Evolutionary conservation across 2,888 invertebrate species (phyloP).

Genomic region (Scelioninae gen. 1): DNA sequence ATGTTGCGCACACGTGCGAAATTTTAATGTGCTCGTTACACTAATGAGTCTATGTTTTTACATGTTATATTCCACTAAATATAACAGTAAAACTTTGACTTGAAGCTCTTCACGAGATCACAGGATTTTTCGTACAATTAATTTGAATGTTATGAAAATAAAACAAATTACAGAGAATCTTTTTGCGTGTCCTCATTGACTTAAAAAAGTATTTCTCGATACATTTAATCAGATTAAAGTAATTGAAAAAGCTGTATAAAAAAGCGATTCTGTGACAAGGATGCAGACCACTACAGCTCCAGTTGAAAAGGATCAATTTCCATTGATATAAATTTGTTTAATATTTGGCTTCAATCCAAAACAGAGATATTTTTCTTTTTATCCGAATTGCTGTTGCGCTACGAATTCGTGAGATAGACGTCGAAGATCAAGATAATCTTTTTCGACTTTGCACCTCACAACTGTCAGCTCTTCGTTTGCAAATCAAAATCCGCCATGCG

Average conservation of each 20-base stretch:
- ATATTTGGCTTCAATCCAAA: slow-evolving; percentile 40
- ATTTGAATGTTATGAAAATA: too few relatives aligned
- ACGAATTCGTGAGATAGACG: slow-evolving; percentile 45
- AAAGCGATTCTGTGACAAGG: not conserved
- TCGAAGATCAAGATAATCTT: slow-evolving; percentile 60
- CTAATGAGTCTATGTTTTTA: slow-evolving; percentile 37
- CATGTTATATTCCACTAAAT: too few relatives aligned
- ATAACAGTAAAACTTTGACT: too few relatives aligned
- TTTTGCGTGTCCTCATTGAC: not conserved
- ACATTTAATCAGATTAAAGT: not conserved
- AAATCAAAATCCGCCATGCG: slow-evolving; percentile 52
- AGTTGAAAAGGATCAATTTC: slow-evolving; percentile 21
- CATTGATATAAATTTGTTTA: slow-evolving; percentile 32
- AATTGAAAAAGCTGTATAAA: not conserved
- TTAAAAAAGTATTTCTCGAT: not conserved
- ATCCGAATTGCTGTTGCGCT: slow-evolving; percentile 25
- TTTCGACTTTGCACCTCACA: slow-evolving; percentile 47
- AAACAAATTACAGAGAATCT: too few relatives aligned
- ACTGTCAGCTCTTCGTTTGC: slow-evolving; percentile 55
- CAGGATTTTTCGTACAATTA: not conserved
- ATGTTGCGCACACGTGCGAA: too few relatives aligned
- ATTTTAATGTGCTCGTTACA: slow-evolving; percentile 45
- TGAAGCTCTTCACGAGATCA: slow-evolving; percentile 13
- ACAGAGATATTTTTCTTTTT: slow-evolving; percentile 35
- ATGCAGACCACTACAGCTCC: not conserved